Percentiles rank a stretch among this genome's conserved stretches.
phyloP scores from a whole-genome alignment of 2,888 invertebrate species.

The Diloba caeruleocephala region DNA sequence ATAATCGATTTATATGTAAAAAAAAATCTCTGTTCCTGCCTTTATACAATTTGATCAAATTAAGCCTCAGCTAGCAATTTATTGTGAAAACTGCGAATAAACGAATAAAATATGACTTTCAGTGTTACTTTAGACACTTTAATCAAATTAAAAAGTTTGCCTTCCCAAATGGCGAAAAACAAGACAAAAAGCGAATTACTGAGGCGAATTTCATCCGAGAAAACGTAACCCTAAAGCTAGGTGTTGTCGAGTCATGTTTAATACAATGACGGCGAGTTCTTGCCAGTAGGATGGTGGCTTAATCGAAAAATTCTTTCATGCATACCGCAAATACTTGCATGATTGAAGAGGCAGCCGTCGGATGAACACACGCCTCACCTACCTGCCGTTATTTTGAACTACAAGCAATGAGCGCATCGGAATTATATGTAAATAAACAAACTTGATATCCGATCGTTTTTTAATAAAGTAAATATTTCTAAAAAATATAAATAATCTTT shows the following conservation, averaged over 20 bases:
- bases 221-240: constrained; percentile 39
- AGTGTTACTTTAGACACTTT: constrained; percentile 35
- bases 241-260: constrained; percentile 66
- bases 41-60: constrained; percentile 1
- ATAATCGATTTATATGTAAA: constrained; percentile 9
- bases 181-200: constrained; percentile 55
- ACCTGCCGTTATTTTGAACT: constrained; percentile 46
- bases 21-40: constrained; percentile 6
- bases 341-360: constrained; percentile 58
- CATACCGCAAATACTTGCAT: constrained; percentile 66
- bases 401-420: constrained; percentile 28
- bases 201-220: constrained; percentile 36
- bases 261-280: constrained; percentile 60
- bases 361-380: constrained; percentile 40
- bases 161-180: constrained; percentile 27
- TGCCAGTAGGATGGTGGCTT: constrained; percentile 58
- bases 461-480: too few species aligned
- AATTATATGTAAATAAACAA: constrained; percentile 31
- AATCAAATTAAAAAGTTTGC: constrained; percentile 59
- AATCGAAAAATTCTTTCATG: constrained; percentile 73
- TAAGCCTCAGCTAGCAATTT: not conserved
- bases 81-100: constrained; percentile 11
- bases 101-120: constrained; percentile 28
- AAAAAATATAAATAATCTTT: not conserved
- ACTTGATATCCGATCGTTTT: not conserved